phyloP scores from a whole-genome alignment of 2,113 vertebrate species.

The Hippocampus guttulatus region DNA sequence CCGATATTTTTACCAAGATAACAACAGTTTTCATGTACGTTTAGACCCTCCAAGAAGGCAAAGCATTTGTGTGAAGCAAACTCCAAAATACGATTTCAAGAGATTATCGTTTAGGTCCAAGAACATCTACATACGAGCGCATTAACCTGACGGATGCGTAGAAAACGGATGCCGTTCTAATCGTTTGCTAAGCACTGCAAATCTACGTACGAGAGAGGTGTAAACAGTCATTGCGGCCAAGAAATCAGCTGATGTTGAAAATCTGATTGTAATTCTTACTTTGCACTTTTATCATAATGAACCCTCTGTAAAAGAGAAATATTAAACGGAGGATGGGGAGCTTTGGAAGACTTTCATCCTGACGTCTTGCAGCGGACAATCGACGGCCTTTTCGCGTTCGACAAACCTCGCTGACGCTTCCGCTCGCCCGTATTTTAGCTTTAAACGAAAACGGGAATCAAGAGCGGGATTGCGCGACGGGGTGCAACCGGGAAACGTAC shows the following conservation, averaged over 20 bases:
- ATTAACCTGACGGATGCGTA: too few species aligned
- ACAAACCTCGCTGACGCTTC: slow-evolving; percentile 10
- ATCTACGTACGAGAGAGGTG: too few species aligned
- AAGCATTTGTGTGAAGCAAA: too few species aligned
- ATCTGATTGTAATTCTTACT: not conserved
- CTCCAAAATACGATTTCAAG: too few species aligned
- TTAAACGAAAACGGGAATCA: not conserved
- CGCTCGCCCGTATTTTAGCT: not conserved
- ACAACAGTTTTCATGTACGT: too few species aligned
- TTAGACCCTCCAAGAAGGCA: too few species aligned
- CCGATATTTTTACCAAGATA: too few species aligned
- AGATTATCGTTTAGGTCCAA: too few species aligned
- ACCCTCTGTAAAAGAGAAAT: not conserved
- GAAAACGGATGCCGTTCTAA: too few species aligned
- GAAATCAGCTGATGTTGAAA: not conserved
- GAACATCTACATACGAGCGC: too few species aligned
- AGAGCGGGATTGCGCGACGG: slow-evolving; percentile 9
- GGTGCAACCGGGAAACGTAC: slow-evolving; percentile 19
- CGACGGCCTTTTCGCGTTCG: not conserved
- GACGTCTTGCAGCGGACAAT: slow-evolving; percentile 2
- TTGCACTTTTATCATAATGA: slow-evolving; percentile 2
- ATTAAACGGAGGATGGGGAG: not conserved
- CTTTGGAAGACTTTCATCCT: not conserved
- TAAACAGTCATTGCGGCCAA: not conserved
- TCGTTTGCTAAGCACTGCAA: too few species aligned